A percentile compares a stretch with the other conserved stretches of the same genome.
Conservation (phyloP, 2,888 invertebrate genomes). For the Pachycephus smyrnensis region DNA sequence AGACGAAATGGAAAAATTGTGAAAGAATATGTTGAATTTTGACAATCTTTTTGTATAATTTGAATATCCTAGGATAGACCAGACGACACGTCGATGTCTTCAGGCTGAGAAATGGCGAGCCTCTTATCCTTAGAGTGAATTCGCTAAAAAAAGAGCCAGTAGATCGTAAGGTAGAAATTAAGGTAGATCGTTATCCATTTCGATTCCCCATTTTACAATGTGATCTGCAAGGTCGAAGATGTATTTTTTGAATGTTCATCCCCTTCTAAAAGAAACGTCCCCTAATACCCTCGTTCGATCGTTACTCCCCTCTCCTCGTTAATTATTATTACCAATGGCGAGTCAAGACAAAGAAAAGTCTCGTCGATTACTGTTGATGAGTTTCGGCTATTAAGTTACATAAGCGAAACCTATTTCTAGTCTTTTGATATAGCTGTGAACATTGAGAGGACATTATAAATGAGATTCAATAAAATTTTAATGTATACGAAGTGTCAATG, state of each 20-base stretch:
- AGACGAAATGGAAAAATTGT: constrained; percentile 12
- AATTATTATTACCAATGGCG: constrained; percentile 8
- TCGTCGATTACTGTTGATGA: constrained; percentile 18
- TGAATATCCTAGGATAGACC: constrained; percentile 35
- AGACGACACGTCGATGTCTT: not conserved
- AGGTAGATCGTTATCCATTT: constrained; percentile 8
- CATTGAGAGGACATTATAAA: constrained; percentile 34
- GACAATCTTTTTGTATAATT: constrained; percentile 61
- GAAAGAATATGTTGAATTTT: constrained; percentile 41
- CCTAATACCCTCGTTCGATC: not conserved
- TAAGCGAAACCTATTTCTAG: constrained; percentile 19
- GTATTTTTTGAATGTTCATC: constrained; percentile 17
- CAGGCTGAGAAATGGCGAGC: not conserved
- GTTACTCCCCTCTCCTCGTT: constrained; percentile 1
- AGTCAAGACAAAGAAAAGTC: constrained; percentile 4
- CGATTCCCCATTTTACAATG: constrained; percentile 10
- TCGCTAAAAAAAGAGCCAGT: constrained; percentile 8
- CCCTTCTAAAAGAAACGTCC: not conserved
- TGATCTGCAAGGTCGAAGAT: constrained; percentile 10
- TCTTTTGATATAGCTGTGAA: constrained; percentile 45
- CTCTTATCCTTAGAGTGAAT: constrained; percentile 6
- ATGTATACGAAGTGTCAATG: constrained; percentile 37
- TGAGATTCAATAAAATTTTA: constrained; percentile 44
- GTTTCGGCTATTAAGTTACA: constrained; percentile 15
- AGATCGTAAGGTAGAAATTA: constrained; percentile 6